A percentile compares a stretch with the other conserved stretches of the same genome.
Evolutionary conservation across 2,113 vertebrate genomes (phyloP).

Genomic region (Pterocles gutturalis): DNA sequence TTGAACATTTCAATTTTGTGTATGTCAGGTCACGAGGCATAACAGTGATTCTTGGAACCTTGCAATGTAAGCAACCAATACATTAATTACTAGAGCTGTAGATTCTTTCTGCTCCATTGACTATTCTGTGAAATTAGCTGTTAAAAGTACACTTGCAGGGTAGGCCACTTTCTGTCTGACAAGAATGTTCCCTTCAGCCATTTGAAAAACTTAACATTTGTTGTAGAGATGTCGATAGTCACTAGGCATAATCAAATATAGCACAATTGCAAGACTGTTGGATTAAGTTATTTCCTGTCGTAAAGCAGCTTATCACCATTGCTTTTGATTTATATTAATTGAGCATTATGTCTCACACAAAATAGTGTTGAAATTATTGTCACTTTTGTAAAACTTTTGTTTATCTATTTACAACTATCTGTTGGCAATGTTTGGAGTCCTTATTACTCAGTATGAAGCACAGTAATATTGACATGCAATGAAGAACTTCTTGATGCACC

Average conservation of each 20-base stretch:
- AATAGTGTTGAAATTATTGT: not conserved
- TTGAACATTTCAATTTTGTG: not conserved
- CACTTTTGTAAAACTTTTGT: not conserved
- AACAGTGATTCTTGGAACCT: slow-evolving; percentile 63
- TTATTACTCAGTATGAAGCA: not conserved
- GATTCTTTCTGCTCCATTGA: slow-evolving; percentile 42
- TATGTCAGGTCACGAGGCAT: slow-evolving; percentile 9
- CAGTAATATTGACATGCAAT: not conserved
- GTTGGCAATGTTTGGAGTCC: not conserved
- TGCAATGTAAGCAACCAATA: slow-evolving; percentile 49
- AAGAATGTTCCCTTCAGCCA: not conserved
- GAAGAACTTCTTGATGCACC: not conserved
- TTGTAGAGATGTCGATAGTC: not conserved
- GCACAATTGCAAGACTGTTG: not conserved
- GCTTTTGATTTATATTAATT: not conserved
- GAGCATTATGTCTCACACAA: not conserved
- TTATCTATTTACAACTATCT: not conserved
- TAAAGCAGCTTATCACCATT: not conserved
- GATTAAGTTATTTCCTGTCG: not conserved
- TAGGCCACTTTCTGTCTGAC: slow-evolving; percentile 14
- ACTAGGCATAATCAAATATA: not conserved
- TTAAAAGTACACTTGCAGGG: slow-evolving; percentile 4
- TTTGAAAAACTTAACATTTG: not conserved
- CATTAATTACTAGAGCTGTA: slow-evolving; percentile 53
- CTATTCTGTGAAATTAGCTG: slow-evolving; percentile 51